These are phyloP conservation scores for Selene dorsalis DNA, from an alignment of 2,797 vertebrate species.

Conservation along the genomic window DNA sequence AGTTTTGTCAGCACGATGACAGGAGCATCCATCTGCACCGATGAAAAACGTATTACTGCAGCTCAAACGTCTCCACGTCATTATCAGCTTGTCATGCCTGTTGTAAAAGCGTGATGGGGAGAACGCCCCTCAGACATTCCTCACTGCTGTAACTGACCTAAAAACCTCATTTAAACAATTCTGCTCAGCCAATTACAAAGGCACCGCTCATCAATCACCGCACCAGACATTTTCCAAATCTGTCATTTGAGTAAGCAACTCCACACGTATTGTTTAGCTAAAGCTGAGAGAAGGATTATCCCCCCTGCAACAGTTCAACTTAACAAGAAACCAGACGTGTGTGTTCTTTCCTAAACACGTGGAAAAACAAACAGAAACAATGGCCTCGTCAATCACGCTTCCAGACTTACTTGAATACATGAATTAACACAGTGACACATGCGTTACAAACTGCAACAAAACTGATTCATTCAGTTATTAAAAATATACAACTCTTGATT, in stretches of 20 bases:
- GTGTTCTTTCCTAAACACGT: background rate
- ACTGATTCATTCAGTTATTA: background rate
- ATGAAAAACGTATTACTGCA: background rate
- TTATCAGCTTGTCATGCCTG: background rate
- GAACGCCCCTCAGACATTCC: background rate
- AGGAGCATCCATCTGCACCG: background rate
- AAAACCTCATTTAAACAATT: conserved; percentile 41
- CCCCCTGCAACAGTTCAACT: background rate
- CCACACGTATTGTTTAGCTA: conserved; percentile 7
- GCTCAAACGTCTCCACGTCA: background rate
- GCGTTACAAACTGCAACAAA: background rate
- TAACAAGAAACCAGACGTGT: background rate
- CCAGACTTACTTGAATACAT: background rate
- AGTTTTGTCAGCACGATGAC: background rate
- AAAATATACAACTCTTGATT: background rate
- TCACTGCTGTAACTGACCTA: conserved; percentile 14
- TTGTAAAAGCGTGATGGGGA: background rate
- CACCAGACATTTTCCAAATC: background rate
- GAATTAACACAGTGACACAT: background rate
- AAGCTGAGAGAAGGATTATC: background rate
- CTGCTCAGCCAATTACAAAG: conserved; percentile 18
- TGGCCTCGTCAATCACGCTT: background rate
- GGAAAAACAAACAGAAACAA: background rate
- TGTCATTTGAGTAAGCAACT: conserved; percentile 13
- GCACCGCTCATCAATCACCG: conserved; percentile 37